phyloP scores from a whole-genome alignment of 1,140 invertebrate species.

The Bombus cullumanus region DNA sequence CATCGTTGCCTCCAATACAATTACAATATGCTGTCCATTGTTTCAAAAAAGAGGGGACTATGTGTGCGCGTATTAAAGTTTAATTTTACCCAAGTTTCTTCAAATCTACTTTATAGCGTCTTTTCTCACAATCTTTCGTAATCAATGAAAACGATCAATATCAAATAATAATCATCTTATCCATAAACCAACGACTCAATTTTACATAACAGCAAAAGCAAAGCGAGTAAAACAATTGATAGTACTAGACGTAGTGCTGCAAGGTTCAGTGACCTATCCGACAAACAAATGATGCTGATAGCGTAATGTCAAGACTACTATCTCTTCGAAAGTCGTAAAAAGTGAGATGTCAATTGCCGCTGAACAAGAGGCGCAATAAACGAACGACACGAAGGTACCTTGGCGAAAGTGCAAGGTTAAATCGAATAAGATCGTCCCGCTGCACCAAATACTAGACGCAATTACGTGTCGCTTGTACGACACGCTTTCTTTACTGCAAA shows the following conservation, averaged over 20 bases:
- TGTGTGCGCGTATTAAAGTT: no score
- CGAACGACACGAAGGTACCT: slow-evolving; percentile 5
- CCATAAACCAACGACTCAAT: no score
- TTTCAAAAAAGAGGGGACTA: no score
- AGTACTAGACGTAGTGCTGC: neutral
- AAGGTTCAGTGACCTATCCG: neutral
- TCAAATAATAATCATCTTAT: no score
- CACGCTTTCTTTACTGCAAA: slow-evolving; percentile 52
- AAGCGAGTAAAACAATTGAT: no score
- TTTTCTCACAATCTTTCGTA: no score
- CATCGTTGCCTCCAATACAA: no score
- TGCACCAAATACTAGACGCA: slow-evolving; percentile 38
- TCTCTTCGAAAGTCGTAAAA: neutral
- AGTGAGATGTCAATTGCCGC: neutral
- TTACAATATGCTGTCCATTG: no score
- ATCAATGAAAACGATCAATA: no score
- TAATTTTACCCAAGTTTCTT: no score
- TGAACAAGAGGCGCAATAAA: neutral
- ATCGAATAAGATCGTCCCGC: slow-evolving; percentile 39
- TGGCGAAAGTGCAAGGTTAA: slow-evolving; percentile 58
- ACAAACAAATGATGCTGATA: neutral
- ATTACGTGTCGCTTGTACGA: slow-evolving; percentile 30
- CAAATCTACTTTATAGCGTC: no score
- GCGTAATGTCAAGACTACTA: neutral
- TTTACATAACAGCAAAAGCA: no score